Percentiles rank a stretch among this genome's conserved stretches.
These are phyloP conservation scores for Geococcyx californianus DNA, from an alignment of 2,113 vertebrate genomes.

Conservation along the genomic window DNA sequence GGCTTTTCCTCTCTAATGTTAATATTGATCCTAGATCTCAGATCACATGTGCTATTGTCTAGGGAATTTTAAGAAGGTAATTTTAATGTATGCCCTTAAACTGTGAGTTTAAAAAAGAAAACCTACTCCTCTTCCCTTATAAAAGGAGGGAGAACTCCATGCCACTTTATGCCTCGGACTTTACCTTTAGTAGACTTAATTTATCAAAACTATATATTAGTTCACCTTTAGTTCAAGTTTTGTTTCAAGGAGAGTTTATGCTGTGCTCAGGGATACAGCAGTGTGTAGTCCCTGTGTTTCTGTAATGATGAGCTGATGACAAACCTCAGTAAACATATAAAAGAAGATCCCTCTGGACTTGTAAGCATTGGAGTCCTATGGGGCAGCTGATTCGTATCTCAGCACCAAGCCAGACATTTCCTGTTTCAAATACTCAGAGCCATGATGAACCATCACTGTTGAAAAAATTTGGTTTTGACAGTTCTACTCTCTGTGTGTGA, in stretches of 20 bases:
- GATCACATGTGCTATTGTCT: not conserved
- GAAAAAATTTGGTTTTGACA: not conserved
- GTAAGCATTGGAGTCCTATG: not conserved
- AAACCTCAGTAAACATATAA: not conserved
- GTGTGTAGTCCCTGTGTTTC: not conserved
- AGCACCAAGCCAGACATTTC: not conserved
- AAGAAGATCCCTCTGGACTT: not conserved
- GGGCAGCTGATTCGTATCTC: not conserved
- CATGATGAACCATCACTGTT: not conserved
- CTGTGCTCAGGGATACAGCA: not conserved
- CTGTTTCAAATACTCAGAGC: not conserved
- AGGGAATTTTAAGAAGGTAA: not conserved
- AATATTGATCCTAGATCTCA: not conserved
- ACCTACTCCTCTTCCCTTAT: not conserved
- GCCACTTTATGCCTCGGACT: not conserved
- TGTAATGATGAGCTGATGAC: not conserved
- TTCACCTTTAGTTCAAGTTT: not conserved
- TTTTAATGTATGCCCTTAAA: not conserved
- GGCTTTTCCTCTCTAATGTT: not conserved
- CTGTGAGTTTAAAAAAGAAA: not conserved
- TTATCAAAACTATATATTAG: not conserved
- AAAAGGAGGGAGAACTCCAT: not conserved
- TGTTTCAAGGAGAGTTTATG: not conserved
- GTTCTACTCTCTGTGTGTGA: too few relatives aligned
- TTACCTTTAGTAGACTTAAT: not conserved